Evolutionary conservation across 2,888 invertebrate genomes (phyloP), one percentile per base, ranked within the genome.

Genomic region (Gastracanthus pulcherrimus): DNA sequence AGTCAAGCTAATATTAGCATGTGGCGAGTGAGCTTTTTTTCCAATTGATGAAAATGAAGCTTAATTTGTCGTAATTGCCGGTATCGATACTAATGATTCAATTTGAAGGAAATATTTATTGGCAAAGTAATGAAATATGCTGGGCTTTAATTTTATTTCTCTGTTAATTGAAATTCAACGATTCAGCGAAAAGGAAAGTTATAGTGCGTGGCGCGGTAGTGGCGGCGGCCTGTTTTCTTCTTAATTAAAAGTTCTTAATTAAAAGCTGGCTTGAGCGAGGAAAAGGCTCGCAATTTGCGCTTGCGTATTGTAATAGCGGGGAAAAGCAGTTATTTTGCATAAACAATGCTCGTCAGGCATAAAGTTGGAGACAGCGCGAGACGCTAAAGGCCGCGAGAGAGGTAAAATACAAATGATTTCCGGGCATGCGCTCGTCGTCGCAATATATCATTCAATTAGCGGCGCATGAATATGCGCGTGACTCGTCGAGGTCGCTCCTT

Each of bases 401-500:
- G 34, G n/a, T 31, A 71, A 58, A 71, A 62, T 74, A 74, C 74
- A 74, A 74, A 74, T 74, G 74, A 74, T 74, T 74, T 62, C 62
- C 64, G 74, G 62, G 45, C 34, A 19, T 16, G 31, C 13, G 19
- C 38, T 16, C 60, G 16, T 72, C 29, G 60, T 41, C 31, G 62
- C 62, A 29, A 74, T 74, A 74, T 74, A 64, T 74, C 74, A 74
- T 74, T 74, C 64, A 74, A 74, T 74, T 74, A 74, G 75, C 75
- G 66, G 36, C 66, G 31, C 66, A 55, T 62, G 74, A 74, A 62
- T 74, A 55, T 70, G 45, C 45, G 41, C 34, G n/a, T 34, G 60
- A 62, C 60, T 62, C 60, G 60, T n/a, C 60, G 31, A 16, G 31
- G 31, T 31, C 26, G 26, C 26, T 11, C 23, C 55, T 55, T 55